These are phyloP conservation scores for Leptopterna dolabrata DNA, from an alignment of 2,888 invertebrate genomes.

Conservation along the genomic window DNA sequence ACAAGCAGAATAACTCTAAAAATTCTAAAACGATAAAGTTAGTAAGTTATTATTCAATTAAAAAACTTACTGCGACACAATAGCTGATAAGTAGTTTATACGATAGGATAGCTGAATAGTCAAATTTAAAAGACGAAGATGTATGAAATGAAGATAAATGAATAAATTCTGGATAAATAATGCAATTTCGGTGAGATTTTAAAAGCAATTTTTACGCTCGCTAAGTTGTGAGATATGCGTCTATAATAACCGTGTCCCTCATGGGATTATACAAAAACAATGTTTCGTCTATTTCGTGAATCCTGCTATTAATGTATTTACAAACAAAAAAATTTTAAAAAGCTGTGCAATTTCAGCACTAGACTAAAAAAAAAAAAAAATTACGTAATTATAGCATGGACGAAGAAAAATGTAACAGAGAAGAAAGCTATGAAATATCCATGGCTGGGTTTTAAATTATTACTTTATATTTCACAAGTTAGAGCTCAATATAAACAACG, in stretches of 20 bases:
- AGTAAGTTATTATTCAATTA: no score
- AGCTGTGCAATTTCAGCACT: not conserved
- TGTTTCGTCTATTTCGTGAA: not conserved
- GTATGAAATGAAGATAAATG: no score
- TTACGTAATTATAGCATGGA: not conserved
- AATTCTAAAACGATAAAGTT: no score
- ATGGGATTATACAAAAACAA: not conserved
- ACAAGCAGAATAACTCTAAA: no score
- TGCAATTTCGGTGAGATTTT: not conserved
- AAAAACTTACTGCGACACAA: no score
- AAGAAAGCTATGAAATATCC: not conserved
- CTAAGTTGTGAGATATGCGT: not conserved
- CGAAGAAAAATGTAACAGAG: not conserved
- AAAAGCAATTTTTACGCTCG: not conserved
- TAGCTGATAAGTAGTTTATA: no score
- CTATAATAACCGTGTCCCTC: not conserved
- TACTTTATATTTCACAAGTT: no score
- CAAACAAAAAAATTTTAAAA: not conserved
- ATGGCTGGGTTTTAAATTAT: not conserved
- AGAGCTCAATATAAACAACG: no score
- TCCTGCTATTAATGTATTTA: not conserved
- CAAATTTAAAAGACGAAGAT: no score
- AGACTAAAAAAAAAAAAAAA: not conserved
- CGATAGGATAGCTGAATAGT: no score
- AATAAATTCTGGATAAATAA: no score